phyloP scores from a whole-genome alignment of 1,140 invertebrate species.

The Apis florea region DNA sequence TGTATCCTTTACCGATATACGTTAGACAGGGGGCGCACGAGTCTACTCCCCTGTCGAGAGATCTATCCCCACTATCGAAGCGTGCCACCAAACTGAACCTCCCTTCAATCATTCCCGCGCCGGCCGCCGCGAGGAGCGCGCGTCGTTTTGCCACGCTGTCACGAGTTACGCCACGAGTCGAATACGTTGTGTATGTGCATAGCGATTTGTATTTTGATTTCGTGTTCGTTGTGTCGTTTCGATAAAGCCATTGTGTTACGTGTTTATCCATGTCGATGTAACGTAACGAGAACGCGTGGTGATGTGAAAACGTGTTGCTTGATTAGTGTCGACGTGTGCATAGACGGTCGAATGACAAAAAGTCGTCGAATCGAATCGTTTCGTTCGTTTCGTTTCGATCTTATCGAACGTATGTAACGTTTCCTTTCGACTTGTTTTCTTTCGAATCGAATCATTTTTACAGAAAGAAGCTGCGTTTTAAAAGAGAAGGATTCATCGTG shows the following conservation, averaged over 20 bases:
- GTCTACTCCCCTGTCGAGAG: conserved; percentile 48
- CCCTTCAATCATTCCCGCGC: conserved; percentile 73
- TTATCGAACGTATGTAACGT: no score
- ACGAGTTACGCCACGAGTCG: conserved; percentile 60
- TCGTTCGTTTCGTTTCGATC: neutral
- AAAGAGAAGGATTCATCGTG: neutral
- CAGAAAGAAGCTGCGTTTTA: neutral
- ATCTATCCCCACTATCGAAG: conserved; percentile 52
- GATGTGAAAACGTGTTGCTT: conserved; percentile 14
- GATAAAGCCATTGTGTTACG: neutral
- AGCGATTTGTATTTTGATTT: neutral
- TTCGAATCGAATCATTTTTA: neutral
- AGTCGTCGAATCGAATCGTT: neutral
- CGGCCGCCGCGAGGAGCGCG: conserved; percentile 70
- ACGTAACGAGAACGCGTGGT: neutral
- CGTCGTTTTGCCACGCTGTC: conserved; percentile 60
- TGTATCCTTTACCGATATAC: conserved; percentile 9
- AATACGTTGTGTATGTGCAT: neutral
- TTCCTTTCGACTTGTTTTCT: no score
- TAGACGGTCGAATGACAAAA: neutral
- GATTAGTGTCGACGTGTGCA: neutral
- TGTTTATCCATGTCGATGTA: neutral
- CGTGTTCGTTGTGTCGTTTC: neutral
- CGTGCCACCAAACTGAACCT: conserved; percentile 51
- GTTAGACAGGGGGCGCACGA: conserved; percentile 17